Percentiles rank a stretch among this genome's conserved stretches.
phyloP scores from a whole-genome alignment of 2,797 vertebrate genomes.

The Syngnathus rostellatus region DNA sequence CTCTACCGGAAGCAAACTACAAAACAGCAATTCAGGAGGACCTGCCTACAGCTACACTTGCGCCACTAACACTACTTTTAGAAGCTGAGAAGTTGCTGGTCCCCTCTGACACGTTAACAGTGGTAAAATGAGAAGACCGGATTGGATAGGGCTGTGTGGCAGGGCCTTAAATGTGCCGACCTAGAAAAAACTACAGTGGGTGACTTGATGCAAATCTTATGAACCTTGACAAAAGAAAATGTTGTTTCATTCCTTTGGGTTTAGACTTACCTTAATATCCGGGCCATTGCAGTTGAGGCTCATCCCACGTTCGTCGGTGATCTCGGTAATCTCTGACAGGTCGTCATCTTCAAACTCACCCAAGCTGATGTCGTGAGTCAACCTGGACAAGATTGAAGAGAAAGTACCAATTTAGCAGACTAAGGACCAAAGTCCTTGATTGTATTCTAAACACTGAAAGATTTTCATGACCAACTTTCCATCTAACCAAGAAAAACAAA shows the following conservation, averaged over 20 bases:
- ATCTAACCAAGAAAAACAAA: background rate
- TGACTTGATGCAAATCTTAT: background rate
- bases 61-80: too few relatives aligned
- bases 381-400: conserved; percentile 64
- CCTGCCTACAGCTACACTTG: too few relatives aligned
- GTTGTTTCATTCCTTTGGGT: background rate
- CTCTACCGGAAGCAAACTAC: conserved; percentile 11
- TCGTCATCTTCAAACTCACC: conserved; percentile 98
- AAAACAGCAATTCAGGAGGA: too few relatives aligned
- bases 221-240: background rate
- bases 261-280: conserved; percentile 74
- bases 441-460: too few relatives aligned
- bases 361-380: conserved; percentile 96
- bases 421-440: background rate
- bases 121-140: too few relatives aligned
- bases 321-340: conserved; percentile 88
- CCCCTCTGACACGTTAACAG: background rate
- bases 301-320: conserved; percentile 88
- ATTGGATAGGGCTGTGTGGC: too few relatives aligned
- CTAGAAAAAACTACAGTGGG: background rate
- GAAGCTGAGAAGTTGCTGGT: too few relatives aligned
- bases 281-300: conserved; percentile 86
- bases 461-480: background rate
- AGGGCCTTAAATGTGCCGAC: too few relatives aligned
- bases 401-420: background rate